Evolutionary conservation across 2,113 vertebrate genomes (phyloP), one percentile per base, ranked within the genome.

Genomic region (rabbit (Oryctolagus cuniculus)): DNA sequence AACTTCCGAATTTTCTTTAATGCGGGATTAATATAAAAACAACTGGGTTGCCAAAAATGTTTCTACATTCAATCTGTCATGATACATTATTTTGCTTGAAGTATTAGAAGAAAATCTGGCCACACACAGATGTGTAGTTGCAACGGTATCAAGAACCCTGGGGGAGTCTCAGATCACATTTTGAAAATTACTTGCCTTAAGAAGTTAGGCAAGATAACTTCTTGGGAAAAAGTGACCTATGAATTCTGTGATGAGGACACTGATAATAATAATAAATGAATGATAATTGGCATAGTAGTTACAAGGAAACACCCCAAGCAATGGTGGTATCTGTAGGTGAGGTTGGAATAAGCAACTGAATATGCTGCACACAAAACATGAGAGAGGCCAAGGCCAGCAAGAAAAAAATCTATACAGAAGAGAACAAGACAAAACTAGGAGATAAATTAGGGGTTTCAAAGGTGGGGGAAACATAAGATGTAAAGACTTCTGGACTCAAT

Each of bases 91-190:
- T 95, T 81, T 88, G 16, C 25, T 78, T 80, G 72, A 85, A 36
- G 21, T n/a, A 69, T 53, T 89, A 69, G 44, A 81, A 93, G 44
- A 91, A 87, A 92, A 90, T 44, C n/a, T 89, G 44, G 72, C 17
- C 49, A 81, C 3, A 44, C 24, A 91, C 10, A 94, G 1, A 72
- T 74, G 55, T 5, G 2, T 25, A 82, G 3, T 49, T 69, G 31
- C 79, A 74, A 69, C 55, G 22, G 13, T 86, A 29, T 72, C 34
- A 85, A 67, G 27, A 80, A 66, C 4, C 12, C 51, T 15, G 44
- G 53, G 24, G 22, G 12, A 77, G 66, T 34, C 29, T 92, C 51
- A 87, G 7, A 29, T 66, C n/a, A 87, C 27, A 87, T 13, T 92
- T 74, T 51, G 55, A 70, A 92, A 92, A 87, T n/a, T 25, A 10